Conservation (phyloP, 2,797 vertebrate genomes). For the Agapornis canus region DNA sequence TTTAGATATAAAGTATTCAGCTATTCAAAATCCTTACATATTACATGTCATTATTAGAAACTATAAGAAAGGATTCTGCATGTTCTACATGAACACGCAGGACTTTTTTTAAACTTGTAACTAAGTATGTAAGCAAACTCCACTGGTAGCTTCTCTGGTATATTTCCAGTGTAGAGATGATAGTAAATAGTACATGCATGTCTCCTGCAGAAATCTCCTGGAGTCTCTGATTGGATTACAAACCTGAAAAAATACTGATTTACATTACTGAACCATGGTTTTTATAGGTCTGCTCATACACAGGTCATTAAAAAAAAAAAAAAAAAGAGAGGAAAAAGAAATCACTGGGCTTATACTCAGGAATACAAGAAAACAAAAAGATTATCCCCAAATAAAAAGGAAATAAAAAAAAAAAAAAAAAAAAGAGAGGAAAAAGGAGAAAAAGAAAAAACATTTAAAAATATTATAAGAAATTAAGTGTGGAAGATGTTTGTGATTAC, state of each 20-base stretch:
- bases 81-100: background rate
- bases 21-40: background rate
- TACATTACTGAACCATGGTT: background rate
- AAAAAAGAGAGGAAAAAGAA: too few species aligned
- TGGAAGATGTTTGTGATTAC: background rate
- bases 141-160: background rate
- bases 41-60: background rate
- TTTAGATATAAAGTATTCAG: background rate
- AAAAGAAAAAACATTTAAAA: fast-evolving
- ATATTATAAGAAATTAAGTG: background rate
- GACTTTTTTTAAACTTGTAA: background rate
- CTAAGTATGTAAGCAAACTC: background rate
- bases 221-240: background rate
- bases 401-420: background rate
- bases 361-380: too few species aligned
- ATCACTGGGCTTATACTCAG: too few species aligned
- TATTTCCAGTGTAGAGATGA: background rate
- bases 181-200: background rate
- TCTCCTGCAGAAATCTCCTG: background rate
- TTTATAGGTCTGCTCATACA: background rate
- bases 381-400: too few species aligned
- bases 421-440: too few species aligned
- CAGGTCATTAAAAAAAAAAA: background rate
- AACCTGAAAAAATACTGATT: background rate
- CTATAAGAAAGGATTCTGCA: background rate